Base-by-base conservation (phyloP, 2,113 vertebrate genomes). In the Caranx ignobilis region DNA sequence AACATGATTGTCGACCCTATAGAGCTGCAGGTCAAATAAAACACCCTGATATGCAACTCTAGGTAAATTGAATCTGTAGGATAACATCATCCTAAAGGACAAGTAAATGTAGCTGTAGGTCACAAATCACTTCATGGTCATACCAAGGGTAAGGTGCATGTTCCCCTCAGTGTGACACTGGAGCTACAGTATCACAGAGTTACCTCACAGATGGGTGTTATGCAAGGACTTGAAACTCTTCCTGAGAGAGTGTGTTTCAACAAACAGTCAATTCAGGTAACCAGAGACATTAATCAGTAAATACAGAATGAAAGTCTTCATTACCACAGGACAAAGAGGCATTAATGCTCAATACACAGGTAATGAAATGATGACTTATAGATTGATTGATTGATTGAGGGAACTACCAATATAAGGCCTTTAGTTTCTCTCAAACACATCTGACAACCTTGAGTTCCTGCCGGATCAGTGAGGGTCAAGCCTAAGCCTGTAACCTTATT, bases 401-500 rank as follows among this genome's bases (percentile, higher is more conserved):
- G 26, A 1, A 26, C 64, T 32, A 31, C 16, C 43, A 13, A 66
- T 35, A 10, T 4, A 50, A 6, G 2, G 15, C 11, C 10, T 50
- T 56, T 60, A 0, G 6, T 59, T 72, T 52, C 16, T 56, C 13
- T 60, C 50, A 34, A 3, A 55, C 32, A 37, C 60, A 34, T 63
- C 34, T 64, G 31, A 66, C 39, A 89, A 80, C 82, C 83, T 81
- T 81, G 47, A 76, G 55, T 57, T 57, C 56, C 62, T 19, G 52
- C 62, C 56, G 67, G 78, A 67, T 88, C 60, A 69, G 56, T 34
- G 50, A 56, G 73, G 85, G 85, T 85, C 75, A 83, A 60, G 37
- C 59, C 41, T 87, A 66, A 84, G 69, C 82, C 83, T 76, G 39
- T 77, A 86, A 83, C 72, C 69, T 69, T 87, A 81, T 89, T 88